These are phyloP conservation scores for Oryzias celebensis DNA, from an alignment of 2,113 vertebrate genomes.

Conservation along the genomic window DNA sequence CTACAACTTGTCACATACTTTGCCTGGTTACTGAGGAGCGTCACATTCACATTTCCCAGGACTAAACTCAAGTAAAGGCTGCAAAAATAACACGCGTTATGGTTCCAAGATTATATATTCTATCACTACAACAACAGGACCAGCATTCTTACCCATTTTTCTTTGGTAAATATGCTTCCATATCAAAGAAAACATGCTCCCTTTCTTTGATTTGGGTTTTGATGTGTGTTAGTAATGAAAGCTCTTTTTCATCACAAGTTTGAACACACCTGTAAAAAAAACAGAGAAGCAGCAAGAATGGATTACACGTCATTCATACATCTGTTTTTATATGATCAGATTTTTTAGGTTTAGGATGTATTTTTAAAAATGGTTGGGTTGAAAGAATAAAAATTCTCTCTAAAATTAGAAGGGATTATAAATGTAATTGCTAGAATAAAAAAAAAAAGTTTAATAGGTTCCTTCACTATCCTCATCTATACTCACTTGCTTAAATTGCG, in stretches of 20 bases:
- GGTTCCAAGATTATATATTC: not conserved
- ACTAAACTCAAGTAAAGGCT: constrained; percentile 95
- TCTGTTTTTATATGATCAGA: not conserved
- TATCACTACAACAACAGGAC: not conserved
- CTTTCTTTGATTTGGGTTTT: constrained; percentile 88
- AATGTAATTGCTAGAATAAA: not conserved
- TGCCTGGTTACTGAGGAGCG: constrained; percentile 95
- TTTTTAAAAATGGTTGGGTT: not conserved
- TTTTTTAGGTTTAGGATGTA: not conserved
- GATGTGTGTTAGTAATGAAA: constrained; percentile 80
- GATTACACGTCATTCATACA: not conserved
- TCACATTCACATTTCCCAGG: constrained; percentile 95
- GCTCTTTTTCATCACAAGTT: constrained; percentile 77
- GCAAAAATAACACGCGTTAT: constrained; percentile 37
- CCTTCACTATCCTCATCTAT: constrained; percentile 46
- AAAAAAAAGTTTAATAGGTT: not conserved
- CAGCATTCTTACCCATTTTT: constrained; percentile 85
- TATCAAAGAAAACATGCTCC: constrained; percentile 92
- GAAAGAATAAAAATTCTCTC: not conserved
- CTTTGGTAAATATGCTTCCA: constrained; percentile 99
- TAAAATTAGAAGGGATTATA: too few relatives aligned
- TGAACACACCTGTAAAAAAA: constrained; percentile 74
- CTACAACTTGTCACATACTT: constrained; percentile 76
- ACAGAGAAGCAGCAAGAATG: not conserved
- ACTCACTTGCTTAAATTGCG: constrained; percentile 80